Base-by-base conservation (phyloP, 37 sponge, comb jelly and placozoan genomes). In the Aplysina aerophoba region DNA sequence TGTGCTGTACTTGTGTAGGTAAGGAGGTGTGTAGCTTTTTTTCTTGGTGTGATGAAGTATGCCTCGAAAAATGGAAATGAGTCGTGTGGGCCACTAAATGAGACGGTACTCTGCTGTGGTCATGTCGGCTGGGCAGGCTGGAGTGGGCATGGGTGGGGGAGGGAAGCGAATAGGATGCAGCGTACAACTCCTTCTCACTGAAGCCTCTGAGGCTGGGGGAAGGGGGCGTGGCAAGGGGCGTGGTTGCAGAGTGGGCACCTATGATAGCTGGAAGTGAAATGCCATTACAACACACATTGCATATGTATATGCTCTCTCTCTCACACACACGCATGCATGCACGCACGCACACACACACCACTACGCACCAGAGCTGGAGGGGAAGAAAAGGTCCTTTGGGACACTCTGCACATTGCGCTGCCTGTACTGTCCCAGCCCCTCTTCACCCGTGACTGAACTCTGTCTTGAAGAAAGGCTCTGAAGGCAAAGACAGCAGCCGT, bases 111-210 rank as follows among this genome's bases (percentile, higher is more conserved):
- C 14, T 24, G 57, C 36, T 8, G 73, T 35, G 62, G 59, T 28
- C 15, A 44, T 57, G 41, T 72, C 33, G 69, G 20, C 57, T 0
- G 38, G 71, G 31, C 40, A 55, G 82, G 75, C 61, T 41, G 60
- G 55, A 27, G 77, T 80, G 81, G 25, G 57, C 15, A 17, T 40
- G 24, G 37, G 79, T 62, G 36, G 16, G 59, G 1, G 35, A 24
- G 57, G 60, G 53, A 15, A 53, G 31, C 1, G 81, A 13, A 8
- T 78, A 30, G 0, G 64, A 30, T 36, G 82, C 30, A 8, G 58
- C 63, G 44, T 73, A 83, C 19, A 82, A 55, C 63, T 88, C 88
- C 16, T 82, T 68, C 20, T 57, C 83, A 73, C 83, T 88, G 77
- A 88, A 88, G n/a, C 81, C 44, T 24, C 63, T 79, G 21, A 38